Percentiles rank a stretch among this genome's conserved stretches.
These are phyloP conservation scores for Trachythela sp. DNA, from an alignment of 64 coral and sea anemone genomes.

Conservation along the genomic window DNA sequence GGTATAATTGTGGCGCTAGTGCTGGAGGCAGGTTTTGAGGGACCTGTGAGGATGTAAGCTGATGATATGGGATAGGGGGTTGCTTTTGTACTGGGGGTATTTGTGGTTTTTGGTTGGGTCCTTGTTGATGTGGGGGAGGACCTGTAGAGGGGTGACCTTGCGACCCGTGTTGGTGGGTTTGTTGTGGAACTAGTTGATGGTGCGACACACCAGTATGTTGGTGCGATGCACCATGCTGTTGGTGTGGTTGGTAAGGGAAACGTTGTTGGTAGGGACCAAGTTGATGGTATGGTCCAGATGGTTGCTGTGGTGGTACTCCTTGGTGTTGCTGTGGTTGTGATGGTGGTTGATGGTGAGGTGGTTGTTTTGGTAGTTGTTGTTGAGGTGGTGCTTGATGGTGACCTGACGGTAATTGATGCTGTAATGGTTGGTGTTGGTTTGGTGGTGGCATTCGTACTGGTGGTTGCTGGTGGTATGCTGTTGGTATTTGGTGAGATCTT, in stretches of 20 bases:
- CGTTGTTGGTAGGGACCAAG: slow-evolving; percentile 22
- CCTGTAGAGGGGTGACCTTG: background rate
- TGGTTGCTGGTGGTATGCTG: background rate
- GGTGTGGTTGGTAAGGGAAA: background rate
- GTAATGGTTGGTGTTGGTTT: background rate
- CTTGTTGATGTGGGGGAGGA: background rate
- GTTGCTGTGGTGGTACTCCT: slow-evolving; percentile 43
- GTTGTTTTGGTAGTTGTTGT: slow-evolving; percentile 11
- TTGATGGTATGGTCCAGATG: background rate
- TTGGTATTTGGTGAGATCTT: too few species aligned
- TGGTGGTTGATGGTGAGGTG: background rate
- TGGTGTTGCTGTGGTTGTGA: slow-evolving; percentile 22
- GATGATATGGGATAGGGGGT: background rate
- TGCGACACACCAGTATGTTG: background rate
- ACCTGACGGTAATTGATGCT: too few species aligned
- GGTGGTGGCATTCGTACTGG: background rate
- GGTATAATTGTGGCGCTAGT: background rate
- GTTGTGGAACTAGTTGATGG: background rate
- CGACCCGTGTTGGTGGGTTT: background rate
- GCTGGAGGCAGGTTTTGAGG: background rate
- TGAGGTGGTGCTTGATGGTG: background rate
- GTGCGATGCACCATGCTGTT: background rate
- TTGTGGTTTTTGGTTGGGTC: background rate
- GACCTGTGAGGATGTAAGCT: background rate
- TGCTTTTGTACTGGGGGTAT: background rate